These are phyloP conservation scores for Chaetodon auriga DNA, from an alignment of 2,113 vertebrate species.

Conservation along the genomic window DNA sequence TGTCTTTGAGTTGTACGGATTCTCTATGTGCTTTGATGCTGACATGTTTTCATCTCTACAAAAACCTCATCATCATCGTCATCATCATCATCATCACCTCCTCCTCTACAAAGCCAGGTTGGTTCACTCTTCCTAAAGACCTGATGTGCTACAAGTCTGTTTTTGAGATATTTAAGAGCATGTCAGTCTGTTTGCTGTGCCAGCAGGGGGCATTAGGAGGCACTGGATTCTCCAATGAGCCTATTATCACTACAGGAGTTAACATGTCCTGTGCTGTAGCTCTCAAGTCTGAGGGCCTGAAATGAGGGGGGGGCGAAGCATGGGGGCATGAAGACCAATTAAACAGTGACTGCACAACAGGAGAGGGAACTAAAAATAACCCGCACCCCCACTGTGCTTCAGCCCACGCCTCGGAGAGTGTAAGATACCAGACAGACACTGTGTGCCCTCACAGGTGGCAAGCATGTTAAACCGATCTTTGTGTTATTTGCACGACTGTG, in stretches of 20 bases:
- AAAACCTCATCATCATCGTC: neutral
- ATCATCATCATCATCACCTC: too few species aligned
- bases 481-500: neutral
- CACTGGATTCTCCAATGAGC: constrained; percentile 9
- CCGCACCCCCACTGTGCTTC: neutral
- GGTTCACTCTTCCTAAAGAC: neutral
- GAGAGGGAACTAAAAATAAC: constrained; percentile 70
- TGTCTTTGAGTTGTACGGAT: neutral
- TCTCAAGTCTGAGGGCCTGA: constrained; percentile 32
- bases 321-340: constrained; percentile 69
- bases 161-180: neutral
- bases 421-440: constrained; percentile 36
- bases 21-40: neutral
- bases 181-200: neutral
- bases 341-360: constrained; percentile 70
- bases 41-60: neutral
- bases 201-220: constrained; percentile 61
- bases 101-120: neutral
- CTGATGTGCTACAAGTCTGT: neutral
- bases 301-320: constrained; percentile 36
- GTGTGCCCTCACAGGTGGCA: constrained; percentile 28
- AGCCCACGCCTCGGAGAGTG: constrained; percentile 32
- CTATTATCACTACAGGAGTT: constrained; percentile 30
- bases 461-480: constrained; percentile 13
- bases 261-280: constrained; percentile 50